phyloP scores from a whole-genome alignment of 2,113 vertebrate species.

The Pitta sordida region DNA sequence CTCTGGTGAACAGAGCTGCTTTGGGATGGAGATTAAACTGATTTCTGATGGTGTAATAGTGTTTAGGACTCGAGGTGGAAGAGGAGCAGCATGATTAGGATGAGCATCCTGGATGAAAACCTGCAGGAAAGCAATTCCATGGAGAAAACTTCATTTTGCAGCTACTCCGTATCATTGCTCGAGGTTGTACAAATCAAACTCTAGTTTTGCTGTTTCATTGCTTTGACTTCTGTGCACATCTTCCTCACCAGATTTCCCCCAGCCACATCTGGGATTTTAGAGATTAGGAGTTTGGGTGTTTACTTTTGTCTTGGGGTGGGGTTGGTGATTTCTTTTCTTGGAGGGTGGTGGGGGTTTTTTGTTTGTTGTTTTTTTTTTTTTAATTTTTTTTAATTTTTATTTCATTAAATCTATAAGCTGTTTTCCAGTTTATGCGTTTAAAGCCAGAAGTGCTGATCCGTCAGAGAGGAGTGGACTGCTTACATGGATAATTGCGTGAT shows the following conservation, averaged over 20 bases:
- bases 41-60: neutral
- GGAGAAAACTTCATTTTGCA: neutral
- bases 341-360: neutral
- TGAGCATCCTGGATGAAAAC: neutral
- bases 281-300: neutral
- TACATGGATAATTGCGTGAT: neutral
- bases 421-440: neutral
- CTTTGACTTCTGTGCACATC: neutral
- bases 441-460: neutral
- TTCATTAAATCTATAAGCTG: neutral
- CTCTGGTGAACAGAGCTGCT: neutral
- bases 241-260: neutral
- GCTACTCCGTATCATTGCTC: rapidly evolving
- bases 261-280: neutral
- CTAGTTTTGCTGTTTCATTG: neutral
- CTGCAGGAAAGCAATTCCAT: neutral
- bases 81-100: neutral
- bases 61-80: neutral
- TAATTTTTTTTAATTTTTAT: neutral
- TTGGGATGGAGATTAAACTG: neutral
- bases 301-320: neutral
- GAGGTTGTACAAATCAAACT: neutral
- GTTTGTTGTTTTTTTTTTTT: neutral
- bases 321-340: too few species aligned
- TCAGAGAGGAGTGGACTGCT: neutral